Conservation (phyloP, 2,888 invertebrate species). For the Spodoptera exigua region DNA sequence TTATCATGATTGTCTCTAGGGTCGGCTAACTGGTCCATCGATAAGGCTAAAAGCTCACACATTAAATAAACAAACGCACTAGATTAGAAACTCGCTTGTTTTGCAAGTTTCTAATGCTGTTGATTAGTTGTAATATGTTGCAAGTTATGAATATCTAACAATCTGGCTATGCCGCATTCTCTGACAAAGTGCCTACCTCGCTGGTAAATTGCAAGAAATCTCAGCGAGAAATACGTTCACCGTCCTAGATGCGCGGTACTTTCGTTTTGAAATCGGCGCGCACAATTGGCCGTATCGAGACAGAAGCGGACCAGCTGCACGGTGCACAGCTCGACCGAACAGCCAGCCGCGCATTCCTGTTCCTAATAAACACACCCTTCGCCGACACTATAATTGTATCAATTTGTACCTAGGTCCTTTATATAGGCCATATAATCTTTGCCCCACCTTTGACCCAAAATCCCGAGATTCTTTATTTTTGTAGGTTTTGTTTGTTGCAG, state of each 20-base stretch:
- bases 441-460: conserved; percentile 13
- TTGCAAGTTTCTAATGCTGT: conserved; percentile 70
- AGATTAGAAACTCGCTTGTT: conserved; percentile 78
- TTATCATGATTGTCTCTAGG: conserved; percentile 41
- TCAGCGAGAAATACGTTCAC: conserved; percentile 88
- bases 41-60: conserved; percentile 52
- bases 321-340: conserved; percentile 54
- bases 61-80: conserved; percentile 67
- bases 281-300: conserved; percentile 88
- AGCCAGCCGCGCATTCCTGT: conserved; percentile 77
- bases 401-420: conserved; percentile 1
- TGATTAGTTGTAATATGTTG: conserved; percentile 74
- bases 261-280: conserved; percentile 89
- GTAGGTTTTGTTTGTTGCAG: no score
- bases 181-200: conserved; percentile 76
- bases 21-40: conserved; percentile 43
- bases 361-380: conserved; percentile 51
- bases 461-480: no score
- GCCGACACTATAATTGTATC: conserved; percentile 8
- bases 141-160: conserved; percentile 84
- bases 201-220: conserved; percentile 87
- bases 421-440: conserved; percentile 31
- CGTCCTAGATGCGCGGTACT: conserved; percentile 89
- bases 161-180: conserved; percentile 81
- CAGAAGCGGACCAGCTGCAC: conserved; percentile 78